Base-by-base conservation (phyloP, 1,140 invertebrate species). In the Macrobrachium nipponense region DNA sequence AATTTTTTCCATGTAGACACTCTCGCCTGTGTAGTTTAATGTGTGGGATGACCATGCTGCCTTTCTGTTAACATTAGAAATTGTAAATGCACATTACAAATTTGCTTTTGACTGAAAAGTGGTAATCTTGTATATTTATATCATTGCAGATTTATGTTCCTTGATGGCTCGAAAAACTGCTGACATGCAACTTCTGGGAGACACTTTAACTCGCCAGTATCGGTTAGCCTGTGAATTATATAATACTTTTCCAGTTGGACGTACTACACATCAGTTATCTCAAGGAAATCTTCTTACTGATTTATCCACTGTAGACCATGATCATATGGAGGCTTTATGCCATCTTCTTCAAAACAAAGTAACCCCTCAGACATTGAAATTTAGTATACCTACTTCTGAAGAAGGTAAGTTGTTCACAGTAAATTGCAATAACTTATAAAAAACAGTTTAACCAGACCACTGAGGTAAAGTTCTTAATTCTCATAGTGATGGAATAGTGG, bases 201-300 rank as follows among this genome's bases (percentile, higher is more conserved):
- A 85, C 58, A 85, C 75, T 5, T 76, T 85, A 15, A 85, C 82
- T 43, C 82, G 82, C 3, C 75, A 85, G 43, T 85, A 85, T 43
- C 59, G 82, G 43, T 64, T 85, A 17, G 43, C 82, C 36, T 85
- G 82, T 70, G 82, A 85, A 78, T 23, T 85, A n/a, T 85, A 70
- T 44, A 58, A 78, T 51, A 85, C 82, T 44, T 79, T 68, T 59
- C 82, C 82, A 3, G 11, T 70, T 17, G 62, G 75, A 2, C 75
- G 66, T 15, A 68, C 68, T 43, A 85, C 82, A n/a, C 61, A 78
- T 43, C 82, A 85, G 23, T 51, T 85, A 17, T 85, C 82, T 79
- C 75, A 70, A 36, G 75, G 75, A 51, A 66, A 12, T 61, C 62
- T 85, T 20, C 23, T 58, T 27, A 43, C 77, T 43, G 36, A 59